A percentile compares a stretch with the other conserved stretches of the same genome.
Evolutionary conservation across 1,140 invertebrate genomes (phyloP).

Genomic region (Heliconius hewitsoni): DNA sequence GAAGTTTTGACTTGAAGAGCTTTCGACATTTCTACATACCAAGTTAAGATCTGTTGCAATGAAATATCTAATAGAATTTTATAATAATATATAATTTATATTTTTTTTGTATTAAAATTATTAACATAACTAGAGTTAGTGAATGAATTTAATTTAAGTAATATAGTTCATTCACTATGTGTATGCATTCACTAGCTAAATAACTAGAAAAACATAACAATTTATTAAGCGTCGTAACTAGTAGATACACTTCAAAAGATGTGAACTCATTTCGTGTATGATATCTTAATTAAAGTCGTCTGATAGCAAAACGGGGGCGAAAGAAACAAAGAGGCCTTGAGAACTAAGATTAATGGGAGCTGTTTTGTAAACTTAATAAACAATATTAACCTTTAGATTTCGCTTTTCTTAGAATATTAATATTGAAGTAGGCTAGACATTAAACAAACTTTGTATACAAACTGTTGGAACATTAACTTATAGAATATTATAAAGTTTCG

Average conservation of each 20-base stretch:
- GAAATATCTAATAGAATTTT: no score
- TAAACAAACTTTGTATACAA: constrained; percentile 7
- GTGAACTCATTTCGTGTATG: constrained; percentile 63
- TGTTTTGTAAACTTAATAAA: constrained; percentile 59
- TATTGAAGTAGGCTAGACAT: constrained; percentile 16
- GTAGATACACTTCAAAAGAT: constrained; percentile 49
- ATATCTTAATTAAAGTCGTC: constrained; percentile 74
- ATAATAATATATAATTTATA: no score
- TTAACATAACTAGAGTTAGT: no score
- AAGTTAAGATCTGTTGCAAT: no score
- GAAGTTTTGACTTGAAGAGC: no score
- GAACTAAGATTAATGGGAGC: constrained; percentile 73
- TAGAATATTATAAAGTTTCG: background rate
- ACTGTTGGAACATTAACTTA: constrained; percentile 4
- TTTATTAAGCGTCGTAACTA: constrained; percentile 42
- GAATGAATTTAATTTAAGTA: background rate
- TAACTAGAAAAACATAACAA: constrained; percentile 50
- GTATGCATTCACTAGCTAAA: background rate
- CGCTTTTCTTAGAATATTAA: constrained; percentile 20
- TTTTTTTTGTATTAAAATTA: no score
- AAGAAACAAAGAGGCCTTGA: constrained; percentile 60
- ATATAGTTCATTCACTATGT: background rate
- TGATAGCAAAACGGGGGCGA: constrained; percentile 50
- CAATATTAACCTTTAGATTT: constrained; percentile 19
- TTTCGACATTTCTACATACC: no score